These are phyloP conservation scores for Neomorphus geoffroyi DNA, from an alignment of 2,797 vertebrate genomes.

Conservation along the genomic window DNA sequence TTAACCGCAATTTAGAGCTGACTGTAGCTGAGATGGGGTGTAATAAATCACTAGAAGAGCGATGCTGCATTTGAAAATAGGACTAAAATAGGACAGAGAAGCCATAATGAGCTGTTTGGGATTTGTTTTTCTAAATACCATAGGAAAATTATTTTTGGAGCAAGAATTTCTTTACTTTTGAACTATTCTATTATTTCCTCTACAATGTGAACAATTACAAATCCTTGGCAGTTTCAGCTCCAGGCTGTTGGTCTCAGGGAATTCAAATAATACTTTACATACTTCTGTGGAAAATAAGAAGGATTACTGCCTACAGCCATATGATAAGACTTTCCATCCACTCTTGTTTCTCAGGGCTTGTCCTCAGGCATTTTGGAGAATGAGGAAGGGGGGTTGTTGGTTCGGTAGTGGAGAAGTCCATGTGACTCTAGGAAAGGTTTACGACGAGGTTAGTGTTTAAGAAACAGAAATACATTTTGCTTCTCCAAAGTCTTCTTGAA, in stretches of 20 bases:
- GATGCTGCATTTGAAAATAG: slow-evolving; percentile 42
- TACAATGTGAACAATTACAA: slow-evolving; percentile 50
- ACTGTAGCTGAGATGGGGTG: background rate
- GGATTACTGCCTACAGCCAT: slow-evolving; percentile 69
- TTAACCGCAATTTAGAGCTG: slow-evolving; percentile 48
- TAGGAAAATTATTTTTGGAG: slow-evolving; percentile 62
- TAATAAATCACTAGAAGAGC: slow-evolving; percentile 54
- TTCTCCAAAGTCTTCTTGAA: background rate
- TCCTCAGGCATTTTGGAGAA: slow-evolving; percentile 37
- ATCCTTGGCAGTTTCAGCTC: slow-evolving; percentile 56
- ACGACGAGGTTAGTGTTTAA: background rate
- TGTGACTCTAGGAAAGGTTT: slow-evolving; percentile 42
- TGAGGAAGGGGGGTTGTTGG: background rate
- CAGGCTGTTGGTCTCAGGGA: slow-evolving; percentile 62
- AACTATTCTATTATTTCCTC: slow-evolving; percentile 53
- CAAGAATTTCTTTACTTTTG: slow-evolving; percentile 33
- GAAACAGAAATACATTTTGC: background rate
- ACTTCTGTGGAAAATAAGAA: slow-evolving; percentile 61
- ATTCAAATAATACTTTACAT: slow-evolving; percentile 74
- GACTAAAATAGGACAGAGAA: slow-evolving; percentile 55
- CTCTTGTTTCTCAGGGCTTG: slow-evolving; percentile 56
- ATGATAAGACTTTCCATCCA: slow-evolving; percentile 66
- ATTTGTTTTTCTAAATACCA: slow-evolving; percentile 60
- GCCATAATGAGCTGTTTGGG: slow-evolving; percentile 44
- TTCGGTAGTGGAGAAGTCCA: background rate